These are phyloP conservation scores for Danio jaintianensis DNA, from an alignment of 2,797 vertebrate species.

Conservation along the genomic window DNA sequence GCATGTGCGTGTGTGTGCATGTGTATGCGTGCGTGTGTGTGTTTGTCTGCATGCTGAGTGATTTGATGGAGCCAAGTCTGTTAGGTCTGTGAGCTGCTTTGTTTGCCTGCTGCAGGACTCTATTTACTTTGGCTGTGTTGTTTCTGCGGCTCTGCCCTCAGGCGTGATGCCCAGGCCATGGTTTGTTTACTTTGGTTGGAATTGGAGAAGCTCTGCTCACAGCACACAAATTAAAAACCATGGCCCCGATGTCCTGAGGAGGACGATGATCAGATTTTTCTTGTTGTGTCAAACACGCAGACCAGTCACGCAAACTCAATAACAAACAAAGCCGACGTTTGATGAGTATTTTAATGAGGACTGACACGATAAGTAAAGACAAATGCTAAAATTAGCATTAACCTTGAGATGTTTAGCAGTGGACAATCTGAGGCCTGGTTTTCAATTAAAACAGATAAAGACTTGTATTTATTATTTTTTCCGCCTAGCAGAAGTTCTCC, in stretches of 20 bases:
- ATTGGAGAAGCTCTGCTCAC: conserved; percentile 45
- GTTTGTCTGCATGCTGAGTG: conserved; percentile 8
- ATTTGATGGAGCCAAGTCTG: conserved; percentile 36
- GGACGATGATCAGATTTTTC: conserved; percentile 23
- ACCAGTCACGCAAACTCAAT: conserved; percentile 43
- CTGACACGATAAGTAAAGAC: conserved; percentile 15
- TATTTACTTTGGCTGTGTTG: conserved; percentile 57
- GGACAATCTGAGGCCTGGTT: neutral
- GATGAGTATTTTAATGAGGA: conserved; percentile 37
- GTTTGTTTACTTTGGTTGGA: conserved; percentile 57
- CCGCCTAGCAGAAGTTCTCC: too few species aligned
- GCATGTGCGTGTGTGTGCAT: neutral
- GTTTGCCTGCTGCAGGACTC: conserved; percentile 54
- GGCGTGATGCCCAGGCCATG: conserved; percentile 52
- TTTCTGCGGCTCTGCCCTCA: conserved; percentile 48
- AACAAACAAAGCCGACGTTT: conserved; percentile 3
- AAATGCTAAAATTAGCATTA: conserved; percentile 4
- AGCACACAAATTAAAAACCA: conserved; percentile 53
- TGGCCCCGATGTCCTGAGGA: conserved; percentile 32
- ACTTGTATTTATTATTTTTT: neutral
- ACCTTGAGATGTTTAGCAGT: neutral
- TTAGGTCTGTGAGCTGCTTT: conserved; percentile 48
- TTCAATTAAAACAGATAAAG: neutral
- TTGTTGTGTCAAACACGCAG: conserved; percentile 27
- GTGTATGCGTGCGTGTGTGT: neutral